Conservation (phyloP, 2,113 vertebrate genomes). For the Brachirus orientalis region DNA sequence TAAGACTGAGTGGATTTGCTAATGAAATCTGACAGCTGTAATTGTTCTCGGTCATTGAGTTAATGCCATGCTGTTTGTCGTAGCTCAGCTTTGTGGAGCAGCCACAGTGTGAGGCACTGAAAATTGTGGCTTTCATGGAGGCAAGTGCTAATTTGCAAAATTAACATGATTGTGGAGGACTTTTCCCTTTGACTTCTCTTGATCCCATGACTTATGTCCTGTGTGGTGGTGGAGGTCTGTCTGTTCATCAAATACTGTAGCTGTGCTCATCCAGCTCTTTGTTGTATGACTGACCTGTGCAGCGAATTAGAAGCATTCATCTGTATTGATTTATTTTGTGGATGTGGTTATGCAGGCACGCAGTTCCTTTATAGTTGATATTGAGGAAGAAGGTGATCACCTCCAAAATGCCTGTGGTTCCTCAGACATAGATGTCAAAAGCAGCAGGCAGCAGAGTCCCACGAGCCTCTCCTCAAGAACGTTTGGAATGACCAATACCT, state of each 20-base stretch:
- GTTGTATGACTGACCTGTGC: not conserved
- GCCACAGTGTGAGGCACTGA: slow-evolving; percentile 12
- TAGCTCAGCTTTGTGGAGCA: slow-evolving; percentile 22
- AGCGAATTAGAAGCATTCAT: not conserved
- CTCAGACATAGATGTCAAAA: slow-evolving; percentile 31
- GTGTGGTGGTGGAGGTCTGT: not conserved
- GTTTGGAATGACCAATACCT: slow-evolving; percentile 37
- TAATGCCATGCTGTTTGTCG: slow-evolving; percentile 23
- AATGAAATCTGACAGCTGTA: slow-evolving; percentile 32
- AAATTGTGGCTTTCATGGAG: slow-evolving; percentile 32
- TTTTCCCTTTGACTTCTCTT: slow-evolving; percentile 28
- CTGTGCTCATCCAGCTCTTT: not conserved
- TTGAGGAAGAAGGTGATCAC: slow-evolving; percentile 28
- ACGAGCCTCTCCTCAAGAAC: slow-evolving; percentile 43
- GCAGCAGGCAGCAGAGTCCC: slow-evolving; percentile 11
- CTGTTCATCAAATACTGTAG: not conserved
- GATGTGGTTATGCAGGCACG: not conserved
- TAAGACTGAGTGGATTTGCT: slow-evolving; percentile 29
- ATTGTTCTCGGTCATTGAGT: slow-evolving; percentile 39
- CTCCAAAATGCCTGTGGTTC: slow-evolving; percentile 17
- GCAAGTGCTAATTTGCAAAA: slow-evolving; percentile 49
- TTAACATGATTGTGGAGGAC: not conserved
- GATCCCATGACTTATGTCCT: slow-evolving; percentile 4
- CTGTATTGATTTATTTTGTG: not conserved
- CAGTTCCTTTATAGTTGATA: not conserved